Conservation (phyloP, 2,113 vertebrate species). For the Myrmecophaga tridactyla region DNA sequence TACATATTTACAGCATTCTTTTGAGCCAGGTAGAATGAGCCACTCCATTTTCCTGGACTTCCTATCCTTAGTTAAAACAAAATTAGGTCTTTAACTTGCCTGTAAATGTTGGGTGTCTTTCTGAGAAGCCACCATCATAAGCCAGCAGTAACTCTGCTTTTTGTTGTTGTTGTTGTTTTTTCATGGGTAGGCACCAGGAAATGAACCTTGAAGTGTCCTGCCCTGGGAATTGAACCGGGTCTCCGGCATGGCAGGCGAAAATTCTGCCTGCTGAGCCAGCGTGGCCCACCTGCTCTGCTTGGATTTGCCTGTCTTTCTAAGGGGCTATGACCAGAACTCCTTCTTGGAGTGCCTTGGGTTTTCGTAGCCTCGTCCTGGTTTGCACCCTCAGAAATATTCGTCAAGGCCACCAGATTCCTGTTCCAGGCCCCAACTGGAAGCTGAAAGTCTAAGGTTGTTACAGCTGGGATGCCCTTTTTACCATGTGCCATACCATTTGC, state of each 20-base stretch:
- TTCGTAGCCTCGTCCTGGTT: background rate
- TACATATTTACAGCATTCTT: background rate
- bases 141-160: no score
- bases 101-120: background rate
- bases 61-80: background rate
- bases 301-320: background rate
- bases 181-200: no score
- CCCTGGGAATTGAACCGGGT: no score
- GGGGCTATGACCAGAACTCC: no score
- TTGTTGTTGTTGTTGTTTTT: no score
- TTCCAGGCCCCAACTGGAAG: background rate
- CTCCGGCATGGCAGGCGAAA: no score
- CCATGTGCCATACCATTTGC: background rate
- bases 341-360: background rate
- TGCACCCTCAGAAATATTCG: background rate
- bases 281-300: no score
- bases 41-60: background rate
- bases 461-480: background rate
- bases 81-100: background rate
- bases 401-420: background rate
- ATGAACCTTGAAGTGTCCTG: no score
- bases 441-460: background rate
- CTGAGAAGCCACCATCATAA: background rate
- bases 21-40: background rate
- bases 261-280: no score